Evolutionary conservation across 2,888 invertebrate genomes (phyloP), one percentile per base, ranked within the genome.

Genomic region (Copidosoma aretas): DNA sequence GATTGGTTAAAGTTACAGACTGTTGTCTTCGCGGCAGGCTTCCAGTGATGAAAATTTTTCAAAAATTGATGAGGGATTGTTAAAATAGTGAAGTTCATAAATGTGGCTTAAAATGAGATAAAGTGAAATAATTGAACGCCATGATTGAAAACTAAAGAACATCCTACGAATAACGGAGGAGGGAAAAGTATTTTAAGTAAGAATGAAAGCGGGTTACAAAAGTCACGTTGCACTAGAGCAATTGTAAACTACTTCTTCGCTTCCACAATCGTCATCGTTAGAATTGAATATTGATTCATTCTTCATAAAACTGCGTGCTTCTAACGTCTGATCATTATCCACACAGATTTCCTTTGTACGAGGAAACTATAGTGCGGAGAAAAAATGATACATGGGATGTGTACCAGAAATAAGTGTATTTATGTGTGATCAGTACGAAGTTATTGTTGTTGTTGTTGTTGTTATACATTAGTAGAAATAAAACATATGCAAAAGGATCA

Each of bases 1-100:
- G 68, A 71, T 71, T 72, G 64, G 70, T 71, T 73, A 56, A 69
- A 68, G 68, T 71, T 71, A 63, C 74, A 76, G 77, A 76, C 77
- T 76, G 79, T 71, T 72, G 79, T 81, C 80, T 82, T 80, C 80
- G 77, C 78, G 81, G 77, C 79, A 81, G 81, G 82, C 82, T 83
- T 82, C 82, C 82, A 83, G 68, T 73, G 74, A 76, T 75, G 73
- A 75, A 77, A 64, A 69, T 62, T 73, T 57, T 60, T 66, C 67
- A 52, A 71, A 68, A 52, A 49, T 63, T 56, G 62, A 52, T 64
- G 52, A 64, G 25, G 41, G 60, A 56, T 66, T 63, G 52, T 70
- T 60, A 51, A 56, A 39, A 59, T 22, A 12, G 32, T 39, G 54
- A 46, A 63, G 43, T 46, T 21, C 60, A 49, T 53, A 54, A 17